These are phyloP conservation scores for Agrilus planipennis DNA, from an alignment of 1,140 invertebrate genomes.

Conservation along the genomic window DNA sequence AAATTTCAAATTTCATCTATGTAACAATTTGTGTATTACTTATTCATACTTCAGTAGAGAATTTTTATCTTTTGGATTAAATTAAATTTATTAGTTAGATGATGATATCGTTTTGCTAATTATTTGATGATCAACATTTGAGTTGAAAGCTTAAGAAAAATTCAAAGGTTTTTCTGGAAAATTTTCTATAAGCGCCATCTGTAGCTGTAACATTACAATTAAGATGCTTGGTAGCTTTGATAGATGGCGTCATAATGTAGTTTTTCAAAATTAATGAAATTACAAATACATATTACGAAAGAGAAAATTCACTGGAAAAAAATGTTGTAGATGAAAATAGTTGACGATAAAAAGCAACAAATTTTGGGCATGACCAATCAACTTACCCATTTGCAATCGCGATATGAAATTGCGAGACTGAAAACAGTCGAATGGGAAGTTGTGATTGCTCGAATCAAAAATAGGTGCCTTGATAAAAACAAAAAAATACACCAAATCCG, in stretches of 20 bases:
- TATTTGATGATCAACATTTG: neutral
- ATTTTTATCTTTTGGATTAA: neutral
- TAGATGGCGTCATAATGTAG: neutral
- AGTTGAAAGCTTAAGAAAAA: too few relatives aligned
- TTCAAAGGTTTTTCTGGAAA: too few relatives aligned
- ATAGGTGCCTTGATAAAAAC: neutral
- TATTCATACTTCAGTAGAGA: too few relatives aligned
- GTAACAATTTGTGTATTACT: too few relatives aligned
- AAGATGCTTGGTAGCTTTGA: too few relatives aligned
- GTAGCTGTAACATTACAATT: too few relatives aligned
- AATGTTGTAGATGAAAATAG: constrained; percentile 2
- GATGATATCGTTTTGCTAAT: neutral
- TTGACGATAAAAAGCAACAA: constrained; percentile 7
- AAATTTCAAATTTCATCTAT: too few relatives aligned
- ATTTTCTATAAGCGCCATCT: too few relatives aligned
- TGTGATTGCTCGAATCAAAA: constrained; percentile 7
- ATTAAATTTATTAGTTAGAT: neutral
- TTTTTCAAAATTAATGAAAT: neutral
- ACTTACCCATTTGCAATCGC: constrained; percentile 7
- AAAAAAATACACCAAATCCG: constrained; percentile 1
- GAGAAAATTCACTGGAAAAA: neutral
- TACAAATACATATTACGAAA: neutral
- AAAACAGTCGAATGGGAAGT: constrained; percentile 9
- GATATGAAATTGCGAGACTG: constrained; percentile 10
- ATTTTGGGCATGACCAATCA: constrained; percentile 10